phyloP scores from a whole-genome alignment of 2,797 vertebrate species.

The Arrhamphus sclerolepis region DNA sequence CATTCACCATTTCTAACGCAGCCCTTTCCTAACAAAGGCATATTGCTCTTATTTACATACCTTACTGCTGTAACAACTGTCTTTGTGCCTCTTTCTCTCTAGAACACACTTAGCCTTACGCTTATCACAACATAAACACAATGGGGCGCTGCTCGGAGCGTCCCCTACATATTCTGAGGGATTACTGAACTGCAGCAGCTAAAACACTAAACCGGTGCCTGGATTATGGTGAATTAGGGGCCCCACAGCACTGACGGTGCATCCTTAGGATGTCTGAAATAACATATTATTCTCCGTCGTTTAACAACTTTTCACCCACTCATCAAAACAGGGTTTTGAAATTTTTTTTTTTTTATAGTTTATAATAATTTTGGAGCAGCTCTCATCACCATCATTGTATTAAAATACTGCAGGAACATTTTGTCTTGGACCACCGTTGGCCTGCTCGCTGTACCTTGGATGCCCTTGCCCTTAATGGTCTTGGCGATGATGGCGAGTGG shows the following conservation, averaged over 20 bases:
- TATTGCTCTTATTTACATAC: conserved; percentile 10
- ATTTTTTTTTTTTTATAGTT: too few relatives aligned
- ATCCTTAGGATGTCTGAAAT: conserved; percentile 1
- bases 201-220: conserved; percentile 42
- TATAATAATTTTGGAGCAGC: not conserved
- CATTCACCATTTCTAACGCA: conserved; percentile 5
- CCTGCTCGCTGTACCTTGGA: conserved; percentile 81
- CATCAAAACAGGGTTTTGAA: not conserved
- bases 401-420: not conserved
- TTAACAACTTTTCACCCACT: not conserved
- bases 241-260: not conserved
- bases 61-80: conserved; percentile 20
- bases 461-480: conserved; percentile 91
- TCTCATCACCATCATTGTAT: not conserved
- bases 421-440: not conserved
- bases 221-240: conserved; percentile 50
- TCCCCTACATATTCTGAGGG: conserved; percentile 68
- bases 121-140: conserved; percentile 52
- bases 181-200: conserved; percentile 57
- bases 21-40: conserved; percentile 19
- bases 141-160: conserved; percentile 31
- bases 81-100: conserved; percentile 4
- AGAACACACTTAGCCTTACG: conserved; percentile 28
- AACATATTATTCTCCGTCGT: conserved; percentile 13
- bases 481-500: conserved; percentile 91